phyloP scores from a whole-genome alignment of 2,113 vertebrate species.

The Bettongia penicillata region DNA sequence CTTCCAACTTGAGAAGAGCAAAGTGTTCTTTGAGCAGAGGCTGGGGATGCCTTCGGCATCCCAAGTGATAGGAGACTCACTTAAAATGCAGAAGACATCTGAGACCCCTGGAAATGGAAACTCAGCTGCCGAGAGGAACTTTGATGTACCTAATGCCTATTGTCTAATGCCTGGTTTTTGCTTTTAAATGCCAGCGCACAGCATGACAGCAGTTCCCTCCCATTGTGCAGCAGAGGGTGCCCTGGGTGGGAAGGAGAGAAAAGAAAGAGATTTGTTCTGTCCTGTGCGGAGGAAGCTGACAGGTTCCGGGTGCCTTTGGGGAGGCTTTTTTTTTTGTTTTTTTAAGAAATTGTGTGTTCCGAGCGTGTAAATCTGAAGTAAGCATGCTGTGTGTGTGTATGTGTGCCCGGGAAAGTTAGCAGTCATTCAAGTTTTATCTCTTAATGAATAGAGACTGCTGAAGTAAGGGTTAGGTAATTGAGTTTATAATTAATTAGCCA shows the following conservation, averaged over 20 bases:
- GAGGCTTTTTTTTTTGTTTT: neutral
- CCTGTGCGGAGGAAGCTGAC: slow-evolving; percentile 41
- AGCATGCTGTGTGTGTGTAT: neutral
- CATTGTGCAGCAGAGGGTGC: slow-evolving; percentile 61
- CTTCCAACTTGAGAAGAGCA: neutral
- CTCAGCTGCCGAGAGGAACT: slow-evolving; percentile 36
- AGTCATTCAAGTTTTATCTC: slow-evolving; percentile 90
- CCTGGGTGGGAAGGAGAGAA: slow-evolving; percentile 43
- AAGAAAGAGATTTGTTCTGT: slow-evolving; percentile 35
- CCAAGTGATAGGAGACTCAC: slow-evolving; percentile 56
- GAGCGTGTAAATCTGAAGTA: slow-evolving; percentile 23
- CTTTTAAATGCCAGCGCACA: slow-evolving; percentile 74
- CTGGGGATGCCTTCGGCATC: slow-evolving; percentile 42
- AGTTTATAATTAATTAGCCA: slow-evolving; percentile 99
- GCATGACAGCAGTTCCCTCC: slow-evolving; percentile 75
- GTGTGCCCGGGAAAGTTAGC: slow-evolving; percentile 82
- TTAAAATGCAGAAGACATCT: slow-evolving; percentile 50
- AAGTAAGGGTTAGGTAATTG: slow-evolving; percentile 98
- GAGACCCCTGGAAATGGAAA: slow-evolving; percentile 49
- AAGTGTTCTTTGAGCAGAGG: rapidly evolving
- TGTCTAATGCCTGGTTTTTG: slow-evolving; percentile 68
- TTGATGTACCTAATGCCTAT: slow-evolving; percentile 58
- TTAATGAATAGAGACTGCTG: slow-evolving; percentile 96
- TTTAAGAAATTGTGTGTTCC: slow-evolving; percentile 37
- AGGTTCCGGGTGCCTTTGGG: slow-evolving; percentile 39